These are phyloP conservation scores for Capitella teleta DNA, from an alignment of 1,140 invertebrate genomes.

Conservation along the genomic window DNA sequence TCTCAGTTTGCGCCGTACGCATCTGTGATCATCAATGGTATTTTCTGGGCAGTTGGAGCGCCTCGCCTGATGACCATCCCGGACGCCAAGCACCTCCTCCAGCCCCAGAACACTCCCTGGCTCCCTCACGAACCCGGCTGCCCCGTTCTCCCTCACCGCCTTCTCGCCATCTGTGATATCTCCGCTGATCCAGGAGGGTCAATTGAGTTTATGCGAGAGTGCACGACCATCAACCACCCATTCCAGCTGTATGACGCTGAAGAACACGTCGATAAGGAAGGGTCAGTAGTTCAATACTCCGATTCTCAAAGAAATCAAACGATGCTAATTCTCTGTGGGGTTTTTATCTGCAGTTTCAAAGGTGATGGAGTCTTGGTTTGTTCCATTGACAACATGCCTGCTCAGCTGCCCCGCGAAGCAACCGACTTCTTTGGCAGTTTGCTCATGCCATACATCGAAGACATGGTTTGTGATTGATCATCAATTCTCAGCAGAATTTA, in stretches of 20 bases:
- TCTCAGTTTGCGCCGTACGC: conserved; percentile 87
- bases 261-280: conserved; percentile 90
- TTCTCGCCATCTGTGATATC: conserved; percentile 84
- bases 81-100: conserved; percentile 86
- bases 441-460: conserved; percentile 72
- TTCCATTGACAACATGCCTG: conserved; percentile 99
- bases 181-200: conserved; percentile 97
- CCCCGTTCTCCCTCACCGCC: conserved; percentile 34
- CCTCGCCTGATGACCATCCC: conserved; percentile 93
- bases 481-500: background rate
- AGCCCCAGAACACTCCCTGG: conserved; percentile 82
- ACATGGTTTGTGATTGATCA: conserved; percentile 65
- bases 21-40: conserved; percentile 92
- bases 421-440: conserved; percentile 96
- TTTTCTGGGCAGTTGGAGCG: conserved; percentile 95
- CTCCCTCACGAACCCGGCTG: conserved; percentile 48
- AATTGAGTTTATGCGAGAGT: conserved; percentile 99
- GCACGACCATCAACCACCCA: conserved; percentile 97
- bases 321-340: background rate
- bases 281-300: conserved; percentile 44
- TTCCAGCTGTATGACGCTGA: conserved; percentile 98
- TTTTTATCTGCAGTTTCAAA: conserved; percentile 58
- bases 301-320: background rate
- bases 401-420: conserved; percentile 89
- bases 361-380: conserved; percentile 94